A percentile compares a stretch with the other conserved stretches of the same genome.
Conservation (phyloP, 2,797 vertebrate genomes). For the Setipinna tenuifilis region DNA sequence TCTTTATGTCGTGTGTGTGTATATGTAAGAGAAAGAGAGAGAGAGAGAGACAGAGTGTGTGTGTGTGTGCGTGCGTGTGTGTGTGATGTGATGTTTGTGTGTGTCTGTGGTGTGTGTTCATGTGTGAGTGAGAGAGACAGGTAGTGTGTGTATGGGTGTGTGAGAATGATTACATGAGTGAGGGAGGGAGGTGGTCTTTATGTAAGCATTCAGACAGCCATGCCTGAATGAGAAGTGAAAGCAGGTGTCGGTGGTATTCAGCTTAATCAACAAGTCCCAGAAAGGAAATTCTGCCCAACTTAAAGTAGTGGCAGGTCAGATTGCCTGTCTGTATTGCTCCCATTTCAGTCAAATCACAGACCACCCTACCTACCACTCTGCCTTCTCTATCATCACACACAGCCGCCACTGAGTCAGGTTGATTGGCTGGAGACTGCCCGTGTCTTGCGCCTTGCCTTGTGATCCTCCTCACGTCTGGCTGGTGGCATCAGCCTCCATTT, state of each 20-base stretch:
- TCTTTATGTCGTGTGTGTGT: slow-evolving; percentile 9
- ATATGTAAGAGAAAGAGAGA: neutral
- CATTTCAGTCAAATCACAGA: slow-evolving; percentile 10
- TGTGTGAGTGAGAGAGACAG: neutral
- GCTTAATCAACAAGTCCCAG: slow-evolving; percentile 3
- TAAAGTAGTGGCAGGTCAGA: neutral
- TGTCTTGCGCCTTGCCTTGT: neutral
- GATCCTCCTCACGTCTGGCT: slow-evolving; percentile 1
- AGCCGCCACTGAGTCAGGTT: neutral
- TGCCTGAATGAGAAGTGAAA: neutral
- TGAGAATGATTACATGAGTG: no score
- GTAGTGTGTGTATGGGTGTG: no score
- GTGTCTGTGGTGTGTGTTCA: neutral
- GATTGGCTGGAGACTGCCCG: neutral
- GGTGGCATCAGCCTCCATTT: slow-evolving; percentile 13
- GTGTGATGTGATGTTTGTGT: neutral
- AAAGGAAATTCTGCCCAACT: neutral
- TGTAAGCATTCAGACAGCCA: neutral
- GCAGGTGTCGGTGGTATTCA: neutral
- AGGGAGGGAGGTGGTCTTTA: neutral
- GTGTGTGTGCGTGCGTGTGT: neutral
- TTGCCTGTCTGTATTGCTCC: neutral
- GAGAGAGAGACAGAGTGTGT: neutral
- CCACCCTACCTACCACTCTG: neutral
- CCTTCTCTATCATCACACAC: neutral